These are phyloP conservation scores for Drosophila ficusphila DNA, from an alignment of 1,140 invertebrate species.

Conservation along the genomic window DNA sequence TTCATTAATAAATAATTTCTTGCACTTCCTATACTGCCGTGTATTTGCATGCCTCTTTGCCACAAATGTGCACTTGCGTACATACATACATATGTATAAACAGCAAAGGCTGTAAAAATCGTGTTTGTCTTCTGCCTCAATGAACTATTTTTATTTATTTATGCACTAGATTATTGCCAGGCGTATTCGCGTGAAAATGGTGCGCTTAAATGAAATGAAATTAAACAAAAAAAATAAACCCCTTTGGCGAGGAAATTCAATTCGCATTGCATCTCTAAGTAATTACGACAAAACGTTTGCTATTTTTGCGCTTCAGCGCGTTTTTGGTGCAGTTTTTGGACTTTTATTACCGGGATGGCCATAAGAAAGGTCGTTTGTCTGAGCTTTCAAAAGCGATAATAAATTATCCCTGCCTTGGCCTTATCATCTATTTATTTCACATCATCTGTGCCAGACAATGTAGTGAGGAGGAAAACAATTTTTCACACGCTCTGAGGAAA, in stretches of 20 bases:
- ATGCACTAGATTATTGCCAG: constrained; percentile 46
- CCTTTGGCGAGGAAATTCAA: constrained; percentile 8
- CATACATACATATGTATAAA: not conserved
- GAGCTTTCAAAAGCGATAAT: not conserved
- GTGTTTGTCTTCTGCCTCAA: constrained; percentile 56
- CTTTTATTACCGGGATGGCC: constrained; percentile 1
- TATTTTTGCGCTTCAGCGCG: constrained; percentile 4
- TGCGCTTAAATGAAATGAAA: constrained; percentile 31
- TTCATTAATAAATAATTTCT: constrained; percentile 55
- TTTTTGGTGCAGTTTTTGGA: constrained; percentile 22
- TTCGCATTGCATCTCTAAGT: constrained; percentile 28
- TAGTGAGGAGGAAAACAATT: constrained; percentile 12
- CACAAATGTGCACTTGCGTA: not conserved
- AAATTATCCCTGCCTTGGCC: not conserved
- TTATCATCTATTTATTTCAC: constrained; percentile 23
- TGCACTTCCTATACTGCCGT: constrained; percentile 27
- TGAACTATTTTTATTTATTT: constrained; percentile 67
- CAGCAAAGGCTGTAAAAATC: constrained; percentile 35
- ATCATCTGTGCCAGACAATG: constrained; percentile 8
- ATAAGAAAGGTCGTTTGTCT: not conserved
- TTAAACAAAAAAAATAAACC: constrained; percentile 37
- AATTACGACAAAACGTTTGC: constrained; percentile 29
- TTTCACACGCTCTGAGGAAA: constrained; percentile 42
- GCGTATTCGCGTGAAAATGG: constrained; percentile 36
- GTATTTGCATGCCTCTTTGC: constrained; percentile 20